Base-by-base conservation (phyloP, 1,140 invertebrate genomes). In the Tenebrio molitor region DNA sequence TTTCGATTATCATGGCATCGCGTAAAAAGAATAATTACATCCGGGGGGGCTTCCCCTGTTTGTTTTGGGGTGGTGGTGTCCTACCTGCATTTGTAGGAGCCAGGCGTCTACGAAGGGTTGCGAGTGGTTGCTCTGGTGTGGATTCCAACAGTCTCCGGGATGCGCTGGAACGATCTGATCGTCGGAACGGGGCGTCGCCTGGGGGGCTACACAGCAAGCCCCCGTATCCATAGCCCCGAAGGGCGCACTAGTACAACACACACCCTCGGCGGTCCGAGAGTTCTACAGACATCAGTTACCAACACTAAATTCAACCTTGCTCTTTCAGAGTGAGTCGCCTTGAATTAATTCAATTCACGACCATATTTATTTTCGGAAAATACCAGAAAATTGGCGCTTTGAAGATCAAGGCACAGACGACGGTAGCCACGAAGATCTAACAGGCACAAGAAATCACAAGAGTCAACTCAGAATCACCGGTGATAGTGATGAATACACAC, bases 61-160 rank as follows among this genome's bases (percentile, higher is more conserved):
- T n/a, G n/a, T n/a, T n/a, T 29, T 4, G 25, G 8, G 3, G 25
- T 8, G 25, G 1, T 7, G 8, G 12, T 17, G 14, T 50, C 71
- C 39, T 58, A 81, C 80, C 80, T 81, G 80, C 80, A 81, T 81
- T 76, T 81, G 80, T 67, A 80, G 76, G 39, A 80, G 76, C 80
- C 80, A 81, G 34, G 78, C 76, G 77, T 81, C 80, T 29, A 81
- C 10, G 44, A 81, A 80, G 10, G 78, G 77, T 64, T 80, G 77
- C n/a, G 77, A 74, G 53, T 77, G 76, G 65, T 73, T 72, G 50
- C 39, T 75, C 34, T 75, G 76, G 15, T 74, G 72, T 7, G 75
- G 33, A 72, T 74, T 79, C 80, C 80, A 81, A 58, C 70, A 80
- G 46, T 81, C 80, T 65, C 77, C 80, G 16, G 80, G 77, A 77